A percentile compares a stretch with the other conserved stretches of the same genome.
These are phyloP conservation scores for Drosophila emarginata DNA, from an alignment of 2,888 invertebrate genomes.

Conservation along the genomic window DNA sequence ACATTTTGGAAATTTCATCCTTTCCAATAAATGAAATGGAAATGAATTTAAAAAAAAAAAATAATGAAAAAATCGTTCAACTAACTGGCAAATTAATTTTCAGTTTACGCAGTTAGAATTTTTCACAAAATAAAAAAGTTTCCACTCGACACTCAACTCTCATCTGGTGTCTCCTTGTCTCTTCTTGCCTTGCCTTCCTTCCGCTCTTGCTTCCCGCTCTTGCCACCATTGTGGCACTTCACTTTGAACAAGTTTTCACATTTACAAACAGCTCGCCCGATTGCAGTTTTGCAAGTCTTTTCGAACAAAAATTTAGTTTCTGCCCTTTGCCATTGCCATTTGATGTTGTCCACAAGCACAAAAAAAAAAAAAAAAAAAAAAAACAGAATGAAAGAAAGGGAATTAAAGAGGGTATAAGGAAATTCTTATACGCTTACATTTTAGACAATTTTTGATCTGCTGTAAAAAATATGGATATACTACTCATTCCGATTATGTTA, in stretches of 20 bases:
- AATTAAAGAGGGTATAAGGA: background rate
- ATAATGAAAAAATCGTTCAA: background rate
- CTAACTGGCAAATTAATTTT: slow-evolving; percentile 54
- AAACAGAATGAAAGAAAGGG: background rate
- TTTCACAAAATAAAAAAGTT: slow-evolving; percentile 20
- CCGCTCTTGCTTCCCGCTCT: background rate
- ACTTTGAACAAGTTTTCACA: slow-evolving; percentile 42
- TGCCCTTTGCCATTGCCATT: slow-evolving; percentile 26
- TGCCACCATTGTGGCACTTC: background rate
- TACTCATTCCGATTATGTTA: background rate
- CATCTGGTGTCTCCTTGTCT: slow-evolving; percentile 16
- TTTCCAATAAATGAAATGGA: background rate
- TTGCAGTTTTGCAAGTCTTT: slow-evolving; percentile 7
- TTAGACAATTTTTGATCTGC: too few species aligned
- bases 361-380: background rate
- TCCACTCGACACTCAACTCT: slow-evolving; percentile 13
- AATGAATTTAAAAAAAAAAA: background rate
- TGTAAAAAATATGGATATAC: background rate
- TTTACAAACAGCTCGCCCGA: slow-evolving; percentile 32
- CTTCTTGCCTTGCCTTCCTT: background rate
- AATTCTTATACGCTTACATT: too few species aligned
- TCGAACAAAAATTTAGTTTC: slow-evolving; percentile 19
- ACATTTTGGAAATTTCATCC: background rate
- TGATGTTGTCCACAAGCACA: background rate
- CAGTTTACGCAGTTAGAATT: slow-evolving; percentile 49